phyloP scores from a whole-genome alignment of 2,797 vertebrate species.

The Darevskia nairensis region DNA sequence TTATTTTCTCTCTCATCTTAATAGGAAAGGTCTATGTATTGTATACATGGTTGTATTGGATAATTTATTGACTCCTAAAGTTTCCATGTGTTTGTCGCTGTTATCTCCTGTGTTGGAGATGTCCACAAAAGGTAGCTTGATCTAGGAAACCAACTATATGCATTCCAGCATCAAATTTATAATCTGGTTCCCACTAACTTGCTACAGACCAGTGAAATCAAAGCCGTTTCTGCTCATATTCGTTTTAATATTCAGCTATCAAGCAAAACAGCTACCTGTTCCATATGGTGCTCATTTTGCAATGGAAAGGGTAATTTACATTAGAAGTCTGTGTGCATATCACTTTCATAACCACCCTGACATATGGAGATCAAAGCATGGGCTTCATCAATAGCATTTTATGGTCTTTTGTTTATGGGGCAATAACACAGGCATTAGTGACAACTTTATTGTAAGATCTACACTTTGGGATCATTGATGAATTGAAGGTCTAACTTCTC shows the following conservation, averaged over 20 bases:
- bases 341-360: constrained; percentile 61
- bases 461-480: constrained; percentile 46
- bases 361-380: constrained; percentile 52
- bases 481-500: constrained; percentile 15
- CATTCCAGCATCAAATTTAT: constrained; percentile 38
- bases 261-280: constrained; percentile 58
- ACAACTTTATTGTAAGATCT: constrained; percentile 50
- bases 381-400: constrained; percentile 54
- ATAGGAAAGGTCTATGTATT: background rate
- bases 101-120: constrained; percentile 42
- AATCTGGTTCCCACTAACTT: constrained; percentile 49
- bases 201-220: constrained; percentile 56
- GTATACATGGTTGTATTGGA: constrained; percentile 49
- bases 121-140: constrained; percentile 52
- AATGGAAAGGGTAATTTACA: constrained; percentile 66
- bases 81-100: constrained; percentile 37
- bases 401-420: constrained; percentile 62
- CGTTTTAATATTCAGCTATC: constrained; percentile 57
- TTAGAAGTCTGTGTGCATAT: constrained; percentile 66
- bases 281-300: constrained; percentile 62
- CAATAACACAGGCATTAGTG: constrained; percentile 61
- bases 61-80: constrained; percentile 48
- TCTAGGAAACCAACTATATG: constrained; percentile 50
- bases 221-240: constrained; percentile 45
- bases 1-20: constrained; percentile 48